phyloP scores from a whole-genome alignment of 1,140 invertebrate species.

The Teleopsis dalmanni region DNA sequence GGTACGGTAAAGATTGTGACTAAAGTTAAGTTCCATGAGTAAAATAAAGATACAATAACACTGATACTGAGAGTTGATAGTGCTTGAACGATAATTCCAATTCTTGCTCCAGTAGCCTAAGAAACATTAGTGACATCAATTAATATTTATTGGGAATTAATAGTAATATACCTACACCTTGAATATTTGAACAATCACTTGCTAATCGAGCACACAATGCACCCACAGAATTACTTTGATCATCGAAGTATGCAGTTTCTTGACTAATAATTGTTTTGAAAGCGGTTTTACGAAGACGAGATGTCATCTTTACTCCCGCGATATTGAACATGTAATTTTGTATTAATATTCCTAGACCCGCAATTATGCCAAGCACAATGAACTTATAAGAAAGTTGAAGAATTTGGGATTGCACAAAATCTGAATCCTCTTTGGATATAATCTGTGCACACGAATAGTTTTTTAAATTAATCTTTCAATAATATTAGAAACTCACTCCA shows the following conservation, averaged over 20 bases:
- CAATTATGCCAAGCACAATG: constrained; percentile 64
- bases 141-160: too few species aligned
- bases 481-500: constrained; percentile 57
- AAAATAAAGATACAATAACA: constrained; percentile 65
- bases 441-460: constrained; percentile 8
- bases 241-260: constrained; percentile 77
- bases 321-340: constrained; percentile 68
- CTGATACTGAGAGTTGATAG: constrained; percentile 63
- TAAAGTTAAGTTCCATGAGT: constrained; percentile 85
- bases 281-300: constrained; percentile 54
- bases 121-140: background rate
- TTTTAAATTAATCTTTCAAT: too few species aligned
- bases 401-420: constrained; percentile 41
- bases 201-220: constrained; percentile 69
- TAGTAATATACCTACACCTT: constrained; percentile 64
- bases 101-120: constrained; percentile 69
- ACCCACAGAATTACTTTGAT: constrained; percentile 65
- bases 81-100: constrained; percentile 71
- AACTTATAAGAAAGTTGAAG: constrained; percentile 68
- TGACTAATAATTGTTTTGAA: constrained; percentile 61
- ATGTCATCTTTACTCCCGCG: constrained; percentile 68
- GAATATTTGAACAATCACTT: constrained; percentile 69
- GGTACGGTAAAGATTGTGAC: constrained; percentile 77
- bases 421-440: constrained; percentile 34
- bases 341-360: constrained; percentile 61